Percentiles rank a stretch among this genome's conserved stretches.
These are phyloP conservation scores for Limnephilus marmoratus DNA, from an alignment of 2,888 invertebrate species.

Conservation along the genomic window DNA sequence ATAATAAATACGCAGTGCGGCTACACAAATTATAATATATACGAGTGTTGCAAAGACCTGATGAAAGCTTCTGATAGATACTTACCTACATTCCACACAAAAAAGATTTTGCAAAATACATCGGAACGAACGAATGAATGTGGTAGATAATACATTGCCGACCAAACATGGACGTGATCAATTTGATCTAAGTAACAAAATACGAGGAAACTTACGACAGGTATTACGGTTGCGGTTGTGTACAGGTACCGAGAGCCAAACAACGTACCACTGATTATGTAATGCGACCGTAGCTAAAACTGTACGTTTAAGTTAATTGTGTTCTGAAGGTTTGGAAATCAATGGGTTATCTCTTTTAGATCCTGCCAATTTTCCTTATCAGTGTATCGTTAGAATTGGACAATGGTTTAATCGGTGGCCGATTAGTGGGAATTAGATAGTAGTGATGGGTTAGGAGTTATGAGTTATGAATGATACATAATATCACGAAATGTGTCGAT, in stretches of 20 bases:
- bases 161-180: conserved; percentile 34
- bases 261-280: not conserved
- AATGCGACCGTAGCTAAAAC: conserved; percentile 23
- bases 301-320: not conserved
- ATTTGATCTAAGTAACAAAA: conserved; percentile 17
- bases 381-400: not conserved
- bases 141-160: not conserved
- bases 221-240: not conserved
- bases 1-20: not conserved
- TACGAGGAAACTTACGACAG: not conserved
- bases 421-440: not conserved
- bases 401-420: not conserved
- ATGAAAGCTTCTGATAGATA: not conserved
- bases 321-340: too few relatives aligned
- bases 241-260: not conserved
- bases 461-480: too few relatives aligned
- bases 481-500: not conserved
- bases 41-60: not conserved
- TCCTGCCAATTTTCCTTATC: not conserved
- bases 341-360: not conserved
- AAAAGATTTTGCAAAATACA: not conserved
- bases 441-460: not conserved
- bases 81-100: not conserved
- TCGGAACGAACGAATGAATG: conserved; percentile 15
- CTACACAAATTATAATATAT: not conserved